Evolutionary conservation across 1,140 invertebrate genomes (phyloP).

Genomic region (Drosophila tropicalis): DNA sequence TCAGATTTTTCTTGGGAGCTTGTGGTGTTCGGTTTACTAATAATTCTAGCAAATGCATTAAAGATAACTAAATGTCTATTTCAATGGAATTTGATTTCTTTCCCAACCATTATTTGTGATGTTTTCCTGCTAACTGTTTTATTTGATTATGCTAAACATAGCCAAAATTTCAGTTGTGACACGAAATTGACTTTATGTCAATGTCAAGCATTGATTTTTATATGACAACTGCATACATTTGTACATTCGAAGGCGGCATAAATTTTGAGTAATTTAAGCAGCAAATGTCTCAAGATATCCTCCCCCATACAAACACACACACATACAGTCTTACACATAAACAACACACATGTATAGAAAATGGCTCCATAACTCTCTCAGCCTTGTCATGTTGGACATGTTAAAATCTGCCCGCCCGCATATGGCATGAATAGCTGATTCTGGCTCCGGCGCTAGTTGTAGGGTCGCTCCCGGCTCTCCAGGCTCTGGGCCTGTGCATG

Average conservation of each 20-base stretch:
- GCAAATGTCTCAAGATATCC: conserved; percentile 50
- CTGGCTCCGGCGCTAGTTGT: conserved; percentile 28
- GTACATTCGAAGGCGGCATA: conserved; percentile 41
- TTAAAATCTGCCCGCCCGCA: conserved; percentile 64
- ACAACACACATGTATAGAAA: conserved; percentile 35
- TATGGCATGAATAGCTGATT: conserved; percentile 65
- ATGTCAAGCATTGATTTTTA: conserved; percentile 6
- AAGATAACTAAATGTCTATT: neutral
- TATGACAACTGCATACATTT: conserved; percentile 14
- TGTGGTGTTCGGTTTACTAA: neutral
- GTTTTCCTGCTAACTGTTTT: conserved; percentile 33
- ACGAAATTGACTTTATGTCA: conserved; percentile 48
- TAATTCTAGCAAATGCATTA: neutral
- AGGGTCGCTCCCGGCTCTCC: conserved; percentile 7
- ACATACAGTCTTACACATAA: conserved; percentile 16
- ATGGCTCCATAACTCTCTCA: conserved; percentile 67
- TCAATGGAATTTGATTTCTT: neutral
- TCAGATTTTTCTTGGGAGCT: no score
- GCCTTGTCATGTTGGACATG: conserved; percentile 73
- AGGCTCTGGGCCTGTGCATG: conserved; percentile 58
- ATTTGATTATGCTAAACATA: conserved; percentile 56
- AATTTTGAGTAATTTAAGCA: conserved; percentile 61
- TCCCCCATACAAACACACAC: conserved; percentile 21
- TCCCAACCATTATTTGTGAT: conserved; percentile 14
- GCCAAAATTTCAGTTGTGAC: conserved; percentile 37